These are phyloP conservation scores for Pithys albifrons DNA, from an alignment of 2,113 vertebrate genomes.

Conservation along the genomic window DNA sequence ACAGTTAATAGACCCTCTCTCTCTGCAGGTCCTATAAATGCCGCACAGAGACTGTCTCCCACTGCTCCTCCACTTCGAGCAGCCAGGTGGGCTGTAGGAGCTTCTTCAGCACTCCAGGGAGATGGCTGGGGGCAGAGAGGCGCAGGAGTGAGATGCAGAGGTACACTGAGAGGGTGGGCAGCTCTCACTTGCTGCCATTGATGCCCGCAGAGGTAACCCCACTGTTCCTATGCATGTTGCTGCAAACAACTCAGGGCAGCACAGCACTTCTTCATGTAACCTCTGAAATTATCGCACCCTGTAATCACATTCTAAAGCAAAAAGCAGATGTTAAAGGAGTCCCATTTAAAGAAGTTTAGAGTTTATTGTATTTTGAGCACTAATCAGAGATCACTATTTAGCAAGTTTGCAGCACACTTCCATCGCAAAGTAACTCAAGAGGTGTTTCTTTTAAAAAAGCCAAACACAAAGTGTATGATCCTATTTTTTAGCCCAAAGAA, in stretches of 20 bases:
- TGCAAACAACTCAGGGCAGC: background rate
- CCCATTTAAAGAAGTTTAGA: background rate
- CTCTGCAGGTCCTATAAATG: background rate
- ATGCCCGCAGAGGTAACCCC: rapidly evolving
- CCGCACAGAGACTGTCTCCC: background rate
- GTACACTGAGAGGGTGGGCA: background rate
- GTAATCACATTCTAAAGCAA: background rate
- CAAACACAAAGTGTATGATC: rapidly evolving
- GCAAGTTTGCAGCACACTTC: background rate
- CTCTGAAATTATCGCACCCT: background rate
- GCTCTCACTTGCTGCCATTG: background rate
- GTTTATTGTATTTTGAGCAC: background rate
- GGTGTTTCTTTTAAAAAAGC: background rate
- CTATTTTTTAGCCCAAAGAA: background rate
- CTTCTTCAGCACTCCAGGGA: background rate
- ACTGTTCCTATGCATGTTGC: background rate
- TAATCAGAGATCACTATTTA: background rate
- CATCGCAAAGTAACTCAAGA: background rate
- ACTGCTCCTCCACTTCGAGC: background rate
- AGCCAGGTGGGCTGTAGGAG: background rate
- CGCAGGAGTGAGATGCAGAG: rapidly evolving
- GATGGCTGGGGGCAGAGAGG: background rate
- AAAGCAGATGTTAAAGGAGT: background rate
- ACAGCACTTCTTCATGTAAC: background rate
- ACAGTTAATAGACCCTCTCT: background rate